Evolutionary conservation across 2,113 vertebrate species (phyloP).

Genomic region (Oncorhynchus kisutch): DNA sequence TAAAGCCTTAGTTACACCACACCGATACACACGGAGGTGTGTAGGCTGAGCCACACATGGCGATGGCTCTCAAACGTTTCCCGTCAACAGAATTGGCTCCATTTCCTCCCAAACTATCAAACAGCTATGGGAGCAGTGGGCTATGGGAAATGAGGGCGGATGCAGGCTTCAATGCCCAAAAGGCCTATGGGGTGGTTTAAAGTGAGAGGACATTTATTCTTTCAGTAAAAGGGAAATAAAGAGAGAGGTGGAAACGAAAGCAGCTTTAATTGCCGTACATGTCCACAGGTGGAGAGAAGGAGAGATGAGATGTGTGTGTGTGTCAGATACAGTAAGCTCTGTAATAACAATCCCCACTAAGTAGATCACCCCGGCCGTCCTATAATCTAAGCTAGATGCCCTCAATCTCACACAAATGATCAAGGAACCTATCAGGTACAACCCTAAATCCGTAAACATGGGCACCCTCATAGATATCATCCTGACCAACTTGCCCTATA

Average conservation of each 20-base stretch:
- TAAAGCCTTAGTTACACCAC: background rate
- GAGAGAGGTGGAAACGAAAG: background rate
- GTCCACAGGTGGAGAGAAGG: background rate
- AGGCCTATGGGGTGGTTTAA: background rate
- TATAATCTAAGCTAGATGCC: too few relatives aligned
- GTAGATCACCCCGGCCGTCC: too few relatives aligned
- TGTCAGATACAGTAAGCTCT: background rate
- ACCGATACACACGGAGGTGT: background rate
- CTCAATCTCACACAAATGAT: too few relatives aligned
- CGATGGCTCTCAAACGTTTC: background rate
- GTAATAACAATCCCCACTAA: background rate
- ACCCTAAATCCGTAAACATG: too few relatives aligned
- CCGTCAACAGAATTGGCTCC: background rate
- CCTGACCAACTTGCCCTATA: too few relatives aligned
- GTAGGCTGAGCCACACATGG: background rate
- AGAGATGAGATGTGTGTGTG: background rate
- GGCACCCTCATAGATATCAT: too few relatives aligned
- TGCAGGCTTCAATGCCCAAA: constrained; percentile 4
- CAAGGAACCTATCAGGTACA: too few relatives aligned
- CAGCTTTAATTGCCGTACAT: background rate
- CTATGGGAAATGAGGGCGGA: background rate
- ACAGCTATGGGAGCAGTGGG: background rate
- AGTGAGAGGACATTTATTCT: background rate
- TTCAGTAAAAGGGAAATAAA: background rate
- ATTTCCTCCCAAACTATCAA: background rate